Base-by-base conservation (phyloP, 2,888 invertebrate genomes). In the Epinotia brunnichana region DNA sequence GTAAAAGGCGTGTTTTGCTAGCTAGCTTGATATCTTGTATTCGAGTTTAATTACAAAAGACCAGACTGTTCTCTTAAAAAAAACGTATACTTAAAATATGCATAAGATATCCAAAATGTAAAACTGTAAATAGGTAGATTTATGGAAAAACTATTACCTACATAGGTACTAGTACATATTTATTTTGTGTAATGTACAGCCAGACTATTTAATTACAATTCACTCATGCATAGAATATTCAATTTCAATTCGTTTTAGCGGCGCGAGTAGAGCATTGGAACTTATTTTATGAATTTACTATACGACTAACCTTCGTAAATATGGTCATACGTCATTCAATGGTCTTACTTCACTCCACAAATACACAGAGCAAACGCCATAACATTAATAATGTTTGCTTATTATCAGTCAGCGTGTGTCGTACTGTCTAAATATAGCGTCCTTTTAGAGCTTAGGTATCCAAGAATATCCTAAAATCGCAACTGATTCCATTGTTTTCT, bases 381-480 rank as follows among this genome's bases (percentile, higher is more conserved):
- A 66, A 59, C 24, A 21, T 41, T 11, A 15, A 2, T 61, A 21
- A 44, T 60, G 57, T 57, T 29, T 57, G 11, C 69, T 19, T 51
- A 44, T 69, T 62, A 62, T 29, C 19, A 51, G 51, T 51, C 39
- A 59, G 54, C 59, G 24, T 64, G 53, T 51, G 64, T 21, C n/a
- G 21, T 57, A 17, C 56, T 57, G 29, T 56, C 57, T 59, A 59
- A 70, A 59, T 53, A 64, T 64, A 53, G 51, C 35, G 63, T 19
- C 17, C 35, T 17, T 59, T 59, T 57, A 64, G 64, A 51, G 39
- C 19, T 29, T n/a, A n/a, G n/a, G n/a, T n/a, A n/a, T n/a, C n/a
- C n/a, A n/a, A n/a, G n/a, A n/a, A n/a, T 62, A 17, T 29, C 11
- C 9, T 51, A 51, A 51, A 29, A 15, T 51, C 48, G 3, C 29